Base-by-base conservation (phyloP, 2,797 vertebrate species). In the Falco biarmicus region DNA sequence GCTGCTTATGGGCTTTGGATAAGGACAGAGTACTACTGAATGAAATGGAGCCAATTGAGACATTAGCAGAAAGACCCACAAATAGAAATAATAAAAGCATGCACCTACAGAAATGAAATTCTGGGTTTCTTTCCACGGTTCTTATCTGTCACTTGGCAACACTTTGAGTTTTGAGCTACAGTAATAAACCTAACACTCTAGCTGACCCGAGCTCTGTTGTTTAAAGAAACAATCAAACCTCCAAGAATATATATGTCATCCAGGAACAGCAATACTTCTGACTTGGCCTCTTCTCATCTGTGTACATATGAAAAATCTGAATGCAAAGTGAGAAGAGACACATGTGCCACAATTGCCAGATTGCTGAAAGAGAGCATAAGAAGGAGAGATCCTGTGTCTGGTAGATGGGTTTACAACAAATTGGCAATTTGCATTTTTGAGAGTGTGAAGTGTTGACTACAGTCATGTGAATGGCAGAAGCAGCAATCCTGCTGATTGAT, bases 91-190 rank as follows among this genome's bases (percentile, higher is more conserved):
- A 92, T 64, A 95, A 96, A 91, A 95, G 80, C 15, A 14, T 83
- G 37, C 68, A 84, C 48, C 96, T 95, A 88, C 48, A 95, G 87
- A 96, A 96, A 91, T 71, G 3, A 95, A 97, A 95, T 89, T 95
- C 76, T 65, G 51, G 81, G 29, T 65, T 86, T 82, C 61, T 84
- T 91, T 95, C 79, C 68, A 79, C 32, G 54, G 78, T 93, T 97
- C 94, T 97, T 95, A 95, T 95, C 96, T 97, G 95, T 95, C 84
- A 92, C 65, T 98, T 98, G 97, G 97, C 97, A 97, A 70, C 68
- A n/a, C 47, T 94, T 93, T 60, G 39, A 57, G 88, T 97, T 91
- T 90, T 96, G 87, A 95, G 92, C 94, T 90, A 48, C 96, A 96
- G 94, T 90, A 98, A 97, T 97, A 97, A 97, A 97, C 85, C 50